Percentiles rank a stretch among this genome's conserved stretches.
Evolutionary conservation across 2,797 vertebrate species (phyloP).

Genomic region (Poeciliopsis infans): DNA sequence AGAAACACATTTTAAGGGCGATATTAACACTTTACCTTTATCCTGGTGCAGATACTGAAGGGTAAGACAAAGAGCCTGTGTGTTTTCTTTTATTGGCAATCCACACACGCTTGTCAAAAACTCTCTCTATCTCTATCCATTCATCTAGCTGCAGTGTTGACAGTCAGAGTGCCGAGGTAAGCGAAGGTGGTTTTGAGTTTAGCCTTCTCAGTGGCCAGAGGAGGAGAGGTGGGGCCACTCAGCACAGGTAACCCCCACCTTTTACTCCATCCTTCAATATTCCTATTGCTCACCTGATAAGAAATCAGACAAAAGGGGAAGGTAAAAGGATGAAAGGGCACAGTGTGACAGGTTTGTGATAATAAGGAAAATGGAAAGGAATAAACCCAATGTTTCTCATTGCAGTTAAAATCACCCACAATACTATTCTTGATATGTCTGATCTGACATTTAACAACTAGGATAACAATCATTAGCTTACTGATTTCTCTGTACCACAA

Average conservation of each 20-base stretch:
- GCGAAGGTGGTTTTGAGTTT: slow-evolving; percentile 80
- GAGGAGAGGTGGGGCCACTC: slow-evolving; percentile 75
- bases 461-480: not conserved
- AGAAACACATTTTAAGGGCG: slow-evolving; percentile 1
- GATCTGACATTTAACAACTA: not conserved
- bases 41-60: slow-evolving; percentile 40
- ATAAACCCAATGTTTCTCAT: not conserved
- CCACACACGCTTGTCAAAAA: slow-evolving; percentile 44
- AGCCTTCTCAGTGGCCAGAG: slow-evolving; percentile 68
- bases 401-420: not conserved
- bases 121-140: slow-evolving; percentile 27
- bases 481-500: not conserved
- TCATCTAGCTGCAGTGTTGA: slow-evolving; percentile 42
- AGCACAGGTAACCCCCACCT: slow-evolving; percentile 64
- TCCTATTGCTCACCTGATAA: slow-evolving; percentile 62
- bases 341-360: slow-evolving; percentile 46
- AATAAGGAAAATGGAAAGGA: slow-evolving; percentile 30
- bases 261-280: slow-evolving; percentile 53
- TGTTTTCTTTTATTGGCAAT: slow-evolving; percentile 25
- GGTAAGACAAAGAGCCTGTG: slow-evolving; percentile 22
- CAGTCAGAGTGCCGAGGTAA: slow-evolving; percentile 63
- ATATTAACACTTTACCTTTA: slow-evolving; percentile 68
- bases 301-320: slow-evolving; percentile 58
- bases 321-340: slow-evolving; percentile 47
- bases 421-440: not conserved